Percentiles rank a stretch among this genome's conserved stretches.
phyloP scores from a whole-genome alignment of 2,113 vertebrate species.

The Crypturellus undulatus region DNA sequence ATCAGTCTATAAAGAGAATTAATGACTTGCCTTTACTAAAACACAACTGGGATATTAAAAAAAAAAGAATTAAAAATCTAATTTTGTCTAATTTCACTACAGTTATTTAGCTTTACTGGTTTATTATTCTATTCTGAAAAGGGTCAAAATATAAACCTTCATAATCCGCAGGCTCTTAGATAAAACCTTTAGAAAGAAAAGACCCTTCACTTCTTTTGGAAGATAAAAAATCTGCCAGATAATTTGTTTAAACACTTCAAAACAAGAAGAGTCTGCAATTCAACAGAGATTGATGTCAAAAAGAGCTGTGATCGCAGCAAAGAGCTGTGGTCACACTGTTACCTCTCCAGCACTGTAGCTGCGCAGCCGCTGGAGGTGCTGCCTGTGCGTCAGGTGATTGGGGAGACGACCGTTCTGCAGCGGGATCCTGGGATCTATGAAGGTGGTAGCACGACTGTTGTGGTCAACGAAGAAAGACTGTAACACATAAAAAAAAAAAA shows the following conservation, averaged over 20 bases:
- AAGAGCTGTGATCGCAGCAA: neutral
- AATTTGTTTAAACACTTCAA: neutral
- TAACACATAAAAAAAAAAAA: neutral
- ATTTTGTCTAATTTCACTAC: neutral
- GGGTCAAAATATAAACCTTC: neutral
- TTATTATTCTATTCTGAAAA: neutral
- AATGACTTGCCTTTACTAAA: neutral
- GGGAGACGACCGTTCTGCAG: slow-evolving; percentile 94
- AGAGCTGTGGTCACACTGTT: neutral
- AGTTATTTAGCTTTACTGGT: neutral
- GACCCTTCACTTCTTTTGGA: neutral
- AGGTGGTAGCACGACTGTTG: slow-evolving; percentile 97
- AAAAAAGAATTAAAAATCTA: neutral
- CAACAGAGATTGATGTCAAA: neutral
- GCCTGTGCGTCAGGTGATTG: slow-evolving; percentile 92
- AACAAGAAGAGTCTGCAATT: neutral
- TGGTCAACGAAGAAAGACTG: slow-evolving; percentile 99
- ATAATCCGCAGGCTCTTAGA: neutral
- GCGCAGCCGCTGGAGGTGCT: slow-evolving; percentile 94
- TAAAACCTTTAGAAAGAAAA: neutral
- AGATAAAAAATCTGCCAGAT: neutral
- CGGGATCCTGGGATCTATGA: slow-evolving; percentile 96
- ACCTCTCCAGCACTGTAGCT: slow-evolving; percentile 99
- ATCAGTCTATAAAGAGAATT: neutral
- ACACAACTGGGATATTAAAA: neutral